Conservation (phyloP, 2,888 invertebrate species). For the Selenia dentaria region DNA sequence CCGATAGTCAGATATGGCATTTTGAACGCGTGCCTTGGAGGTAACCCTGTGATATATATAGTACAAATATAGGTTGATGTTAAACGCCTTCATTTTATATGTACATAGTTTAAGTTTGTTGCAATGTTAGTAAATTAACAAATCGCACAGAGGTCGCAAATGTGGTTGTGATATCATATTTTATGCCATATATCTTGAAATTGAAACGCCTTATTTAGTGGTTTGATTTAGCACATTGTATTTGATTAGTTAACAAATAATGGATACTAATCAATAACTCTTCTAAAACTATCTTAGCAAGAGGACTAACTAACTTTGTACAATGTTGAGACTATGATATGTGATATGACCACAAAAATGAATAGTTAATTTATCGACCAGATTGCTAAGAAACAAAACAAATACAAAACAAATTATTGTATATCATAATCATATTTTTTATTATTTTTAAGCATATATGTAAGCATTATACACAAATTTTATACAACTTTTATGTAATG, state of each 20-base stretch:
- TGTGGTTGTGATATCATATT: neutral
- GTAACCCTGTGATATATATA: constrained; percentile 36
- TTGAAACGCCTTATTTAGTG: neutral
- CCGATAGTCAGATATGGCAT: constrained; percentile 87
- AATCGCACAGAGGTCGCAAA: neutral
- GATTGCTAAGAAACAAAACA: too few relatives aligned
- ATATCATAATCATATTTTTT: neutral
- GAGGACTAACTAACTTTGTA: too few relatives aligned
- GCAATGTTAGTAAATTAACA: neutral
- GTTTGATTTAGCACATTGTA: too few relatives aligned
- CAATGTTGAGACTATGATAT: too few relatives aligned
- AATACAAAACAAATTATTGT: too few relatives aligned
- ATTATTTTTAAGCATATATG: neutral
- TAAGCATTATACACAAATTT: constrained; percentile 17
- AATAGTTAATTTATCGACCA: too few relatives aligned
- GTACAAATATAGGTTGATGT: constrained; percentile 31
- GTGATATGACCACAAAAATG: too few relatives aligned
- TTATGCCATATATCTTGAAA: neutral
- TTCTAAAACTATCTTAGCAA: too few relatives aligned
- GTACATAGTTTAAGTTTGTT: neutral
- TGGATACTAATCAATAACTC: too few relatives aligned
- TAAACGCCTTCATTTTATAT: neutral
- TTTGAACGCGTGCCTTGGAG: constrained; percentile 89
- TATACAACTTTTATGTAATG: constrained; percentile 29
- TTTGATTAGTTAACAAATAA: too few relatives aligned